Evolutionary conservation across 2,797 vertebrate species (phyloP), one percentile per base, ranked within the genome.

Genomic region (Pseudochirops corinnae): DNA sequence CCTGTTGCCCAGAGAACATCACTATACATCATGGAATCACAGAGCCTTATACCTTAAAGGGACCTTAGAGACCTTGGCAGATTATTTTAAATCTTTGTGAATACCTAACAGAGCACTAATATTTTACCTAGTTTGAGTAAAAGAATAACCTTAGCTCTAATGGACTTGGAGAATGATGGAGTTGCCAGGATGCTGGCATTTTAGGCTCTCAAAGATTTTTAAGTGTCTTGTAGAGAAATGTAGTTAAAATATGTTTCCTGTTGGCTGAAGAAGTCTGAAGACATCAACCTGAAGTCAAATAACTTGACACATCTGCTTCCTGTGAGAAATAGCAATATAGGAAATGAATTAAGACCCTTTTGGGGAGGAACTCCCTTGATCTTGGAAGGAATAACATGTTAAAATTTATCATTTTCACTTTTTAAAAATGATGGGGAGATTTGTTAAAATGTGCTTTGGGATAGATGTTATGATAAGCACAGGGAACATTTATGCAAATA

Each of bases 21-120:
- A 24, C 39, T 16, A 87, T 16, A 26, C 39, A 87, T 50, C 24
- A 87, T 50, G 50, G 74, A 46, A 87, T 87, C 39, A 87, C 74
- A 50, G 21, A 87, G 21, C 39, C 21, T 87, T 50, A 87, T 39
- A 87, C 12, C 74, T 50, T 14, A 26, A 87, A 50, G 74, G 0
- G 39, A 28, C 21, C 39, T 26, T 50, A 50, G 31, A 96, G 56
- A 94, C 55, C 24, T 96, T 46, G 5, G 93, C 26, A 91, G 31
- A 16, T 95, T 91, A 87, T 46, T 90, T 50, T 57, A 97, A 96
- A 97, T 67, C 95, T 95, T 91, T 82, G 1, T 93, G 95, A 96
- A 95, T 58, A 95, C 58, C 60, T n/a, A 60, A 93, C 33, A 93
- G 56, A 91, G 1, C 3, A 94, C 9, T 90, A 52, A 94, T 82